Percentiles rank a stretch among this genome's conserved stretches.
Evolutionary conservation across 2,888 invertebrate species (phyloP).

Genomic region (Hymenopus coronatus): DNA sequence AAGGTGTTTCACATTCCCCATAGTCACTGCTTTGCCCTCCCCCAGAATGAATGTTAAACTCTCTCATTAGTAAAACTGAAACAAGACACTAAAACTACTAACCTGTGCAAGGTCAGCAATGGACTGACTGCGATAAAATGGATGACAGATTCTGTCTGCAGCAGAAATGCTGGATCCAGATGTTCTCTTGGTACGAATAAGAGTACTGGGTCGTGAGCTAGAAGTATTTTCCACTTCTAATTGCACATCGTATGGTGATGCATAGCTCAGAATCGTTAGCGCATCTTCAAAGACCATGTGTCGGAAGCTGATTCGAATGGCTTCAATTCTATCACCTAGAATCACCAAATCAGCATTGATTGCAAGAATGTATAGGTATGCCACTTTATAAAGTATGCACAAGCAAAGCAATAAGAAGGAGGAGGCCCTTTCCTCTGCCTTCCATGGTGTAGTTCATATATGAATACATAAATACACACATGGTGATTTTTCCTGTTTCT

Average conservation of each 20-base stretch:
- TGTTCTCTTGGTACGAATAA: conserved; percentile 30
- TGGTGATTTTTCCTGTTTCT: too few species aligned
- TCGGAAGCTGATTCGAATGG: conserved; percentile 81
- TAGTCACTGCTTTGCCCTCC: too few species aligned
- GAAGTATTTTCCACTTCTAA: conserved; percentile 63
- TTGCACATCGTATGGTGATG: conserved; percentile 85
- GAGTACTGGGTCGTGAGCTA: conserved; percentile 29
- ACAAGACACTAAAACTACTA: not conserved
- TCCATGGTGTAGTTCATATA: too few species aligned
- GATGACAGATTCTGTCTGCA: conserved; percentile 65
- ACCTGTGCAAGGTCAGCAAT: conserved; percentile 72
- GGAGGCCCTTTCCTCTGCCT: too few species aligned
- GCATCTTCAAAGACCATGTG: conserved; percentile 91
- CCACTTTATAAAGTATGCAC: not conserved
- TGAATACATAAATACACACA: too few species aligned
- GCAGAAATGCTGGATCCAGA: conserved; percentile 41
- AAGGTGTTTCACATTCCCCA: too few species aligned
- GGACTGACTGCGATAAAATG: conserved; percentile 74
- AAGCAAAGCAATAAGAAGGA: too few species aligned
- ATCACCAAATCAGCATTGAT: conserved; percentile 28
- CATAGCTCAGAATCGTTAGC: conserved; percentile 82
- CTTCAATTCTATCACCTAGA: conserved; percentile 82
- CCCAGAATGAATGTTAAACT: too few species aligned
- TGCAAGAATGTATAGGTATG: not conserved
- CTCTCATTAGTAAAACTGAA: too few species aligned